phyloP scores from a whole-genome alignment of 2,113 vertebrate genomes.

The Saccopteryx bilineata region DNA sequence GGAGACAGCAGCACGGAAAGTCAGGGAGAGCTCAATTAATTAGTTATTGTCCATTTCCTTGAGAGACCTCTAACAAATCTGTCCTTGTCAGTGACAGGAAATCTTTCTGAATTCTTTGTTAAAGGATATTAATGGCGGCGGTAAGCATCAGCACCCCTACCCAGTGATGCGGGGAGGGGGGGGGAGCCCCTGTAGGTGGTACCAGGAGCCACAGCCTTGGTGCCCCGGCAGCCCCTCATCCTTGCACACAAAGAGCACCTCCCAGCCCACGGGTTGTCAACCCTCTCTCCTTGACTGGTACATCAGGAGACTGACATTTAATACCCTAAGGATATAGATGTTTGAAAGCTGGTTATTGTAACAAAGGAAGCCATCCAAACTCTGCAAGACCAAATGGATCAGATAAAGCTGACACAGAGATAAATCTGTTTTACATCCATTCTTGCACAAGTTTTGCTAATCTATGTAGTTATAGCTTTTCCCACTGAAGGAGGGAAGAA shows the following conservation, averaged over 20 bases:
- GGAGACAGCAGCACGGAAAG: conserved; percentile 75
- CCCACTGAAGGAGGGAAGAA: conserved; percentile 74
- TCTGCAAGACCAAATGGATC: conserved; percentile 90
- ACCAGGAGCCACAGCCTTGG: conserved; percentile 75
- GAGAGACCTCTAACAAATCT: conserved; percentile 86
- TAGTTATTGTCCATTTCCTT: conserved; percentile 88
- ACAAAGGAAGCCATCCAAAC: conserved; percentile 91
- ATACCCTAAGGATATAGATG: conserved; percentile 90
- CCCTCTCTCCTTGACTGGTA: conserved; percentile 86
- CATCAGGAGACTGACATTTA: conserved; percentile 89
- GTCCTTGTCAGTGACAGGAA: conserved; percentile 89
- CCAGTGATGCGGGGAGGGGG: background rate
- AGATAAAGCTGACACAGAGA: conserved; percentile 90
- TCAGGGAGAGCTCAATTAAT: conserved; percentile 87
- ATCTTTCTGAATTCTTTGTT: conserved; percentile 86
- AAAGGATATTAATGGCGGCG: conserved; percentile 86
- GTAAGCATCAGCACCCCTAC: conserved; percentile 84
- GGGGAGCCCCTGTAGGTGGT: conserved; percentile 80
- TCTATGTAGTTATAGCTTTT: conserved; percentile 88
- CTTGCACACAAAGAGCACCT: conserved; percentile 67
- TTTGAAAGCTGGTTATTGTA: conserved; percentile 90
- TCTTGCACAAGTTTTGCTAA: conserved; percentile 90
- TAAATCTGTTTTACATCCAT: conserved; percentile 92
- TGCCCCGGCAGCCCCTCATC: conserved; percentile 64
- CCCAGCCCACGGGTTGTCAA: conserved; percentile 86